Base-by-base conservation (phyloP, 2,113 vertebrate genomes). In the Percina caprodes region DNA sequence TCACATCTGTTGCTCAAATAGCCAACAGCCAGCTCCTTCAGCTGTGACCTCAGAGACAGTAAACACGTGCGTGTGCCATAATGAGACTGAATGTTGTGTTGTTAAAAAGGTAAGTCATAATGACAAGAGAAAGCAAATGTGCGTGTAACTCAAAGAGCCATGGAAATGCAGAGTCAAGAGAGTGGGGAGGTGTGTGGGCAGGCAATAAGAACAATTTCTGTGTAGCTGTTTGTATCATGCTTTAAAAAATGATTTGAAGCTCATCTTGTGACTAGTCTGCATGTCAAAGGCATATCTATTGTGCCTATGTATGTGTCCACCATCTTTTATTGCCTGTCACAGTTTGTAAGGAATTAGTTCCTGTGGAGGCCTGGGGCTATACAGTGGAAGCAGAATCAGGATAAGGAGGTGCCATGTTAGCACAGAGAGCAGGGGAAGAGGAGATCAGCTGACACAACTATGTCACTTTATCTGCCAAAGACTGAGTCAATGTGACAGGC, bases 401-500 rank as follows among this genome's bases (percentile, higher is more conserved):
- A 86, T 79, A 77, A 85, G 80, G 78, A 88, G 77, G 77, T 79
- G 39, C 70, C 66, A 71, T 86, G 79, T 86, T 80, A 78, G 62
- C 18, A 7, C 11, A 6, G 60, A 63, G 48, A 45, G 87, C 52
- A 83, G 80, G 68, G 52, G 63, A 46, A 23, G 61, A 19, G 35
- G 39, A 54, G 74, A 87, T 93, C 90, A 90, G 86, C 86, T 88
- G 90, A 91, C 82, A 89, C 74, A 89, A 91, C 82, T 86, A 86
- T 91, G 90, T 87, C 86, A 88, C 69, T 87, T 87, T 80, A 90
- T 91, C 89, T 88, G 84, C 70, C 66, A 65, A 54, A 81, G 70
- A 65, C 79, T 82, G 73, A 87, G 77, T 83, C 77, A 74, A 66
- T 67, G 82, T 85, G 79, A 88, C 84, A 75, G 66, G 79, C 61